Evolutionary conservation across 2,797 vertebrate species (phyloP).

Genomic region (Intellagama lesueurii): DNA sequence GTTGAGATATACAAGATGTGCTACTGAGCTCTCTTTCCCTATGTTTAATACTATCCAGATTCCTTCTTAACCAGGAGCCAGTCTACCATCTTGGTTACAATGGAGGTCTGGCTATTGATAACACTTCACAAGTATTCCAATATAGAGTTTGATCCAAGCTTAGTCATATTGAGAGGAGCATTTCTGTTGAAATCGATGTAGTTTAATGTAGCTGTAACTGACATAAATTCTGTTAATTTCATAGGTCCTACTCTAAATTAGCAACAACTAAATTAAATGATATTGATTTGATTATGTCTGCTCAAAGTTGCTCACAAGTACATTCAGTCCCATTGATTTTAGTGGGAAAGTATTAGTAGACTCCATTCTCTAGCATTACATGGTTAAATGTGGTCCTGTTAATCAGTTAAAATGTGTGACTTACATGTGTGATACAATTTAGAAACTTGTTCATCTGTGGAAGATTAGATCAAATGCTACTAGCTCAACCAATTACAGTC

Average conservation of each 20-base stretch:
- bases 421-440: neutral
- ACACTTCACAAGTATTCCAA: neutral
- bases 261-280: neutral
- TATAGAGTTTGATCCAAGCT: neutral
- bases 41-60: neutral
- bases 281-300: no score
- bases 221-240: no score
- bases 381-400: neutral
- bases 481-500: neutral
- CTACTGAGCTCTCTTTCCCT: neutral
- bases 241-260: neutral
- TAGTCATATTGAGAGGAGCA: neutral
- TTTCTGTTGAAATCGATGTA: neutral
- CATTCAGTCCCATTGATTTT: no score
- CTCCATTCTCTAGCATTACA: neutral
- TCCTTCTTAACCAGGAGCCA: neutral
- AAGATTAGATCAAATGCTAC: neutral
- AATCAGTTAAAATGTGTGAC: neutral
- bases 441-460: neutral
- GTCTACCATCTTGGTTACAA: neutral
- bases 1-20: neutral
- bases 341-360: neutral
- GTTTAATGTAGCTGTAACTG: neutral
- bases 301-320: no score
- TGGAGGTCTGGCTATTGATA: neutral